Base-by-base conservation (phyloP, 1,140 invertebrate genomes). In the Leptinotarsa undecemlineata region DNA sequence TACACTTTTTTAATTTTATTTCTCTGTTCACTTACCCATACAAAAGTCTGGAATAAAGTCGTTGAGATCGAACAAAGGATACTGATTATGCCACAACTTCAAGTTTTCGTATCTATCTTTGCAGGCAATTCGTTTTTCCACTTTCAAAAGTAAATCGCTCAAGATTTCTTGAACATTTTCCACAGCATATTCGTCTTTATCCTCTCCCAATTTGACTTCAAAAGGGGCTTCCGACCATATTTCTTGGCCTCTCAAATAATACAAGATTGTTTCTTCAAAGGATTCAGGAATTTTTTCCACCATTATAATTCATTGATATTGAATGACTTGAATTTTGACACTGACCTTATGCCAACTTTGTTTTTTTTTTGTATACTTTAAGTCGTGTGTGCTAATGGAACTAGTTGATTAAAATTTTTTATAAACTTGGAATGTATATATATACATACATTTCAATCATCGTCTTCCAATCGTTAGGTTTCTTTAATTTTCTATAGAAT, bases 41-140 rank as follows among this genome's bases (percentile, higher is more conserved):
- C 70, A 47, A 64, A 78, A 78, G 17, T 76, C 72, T 19, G 71
- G 68, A 17, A 78, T 26, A 20, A 68, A 21, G 19, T 68, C 47
- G 4, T 64, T 71, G 3, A 78, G 48, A 63, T 76, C 69, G 62
- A 78, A 76, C n/a, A 78, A 70, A 8, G 62, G 61, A 42, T 71
- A 71, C 73, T 78, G 77, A 76, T 78, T 76, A 47, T 78, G 77
- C 13, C 33, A 68, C n/a, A 20, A n/a, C 8, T 48, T 48, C 64
- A 66, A 17, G 33, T 72, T 75, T 23, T 76, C 72, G 57, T 74
- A 78, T 48, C 69, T 57, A 33, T 78, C 77, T 23, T 70, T 73
- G 8, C 73, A 62, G 2, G 69, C 57, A 19, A 73, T 63, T 14
- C 72, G 48, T 47, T 72, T 73, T 11, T 75, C 63, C 8, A 78